phyloP scores from a whole-genome alignment of 2,888 invertebrate genomes.

The Tenodera sinensis region DNA sequence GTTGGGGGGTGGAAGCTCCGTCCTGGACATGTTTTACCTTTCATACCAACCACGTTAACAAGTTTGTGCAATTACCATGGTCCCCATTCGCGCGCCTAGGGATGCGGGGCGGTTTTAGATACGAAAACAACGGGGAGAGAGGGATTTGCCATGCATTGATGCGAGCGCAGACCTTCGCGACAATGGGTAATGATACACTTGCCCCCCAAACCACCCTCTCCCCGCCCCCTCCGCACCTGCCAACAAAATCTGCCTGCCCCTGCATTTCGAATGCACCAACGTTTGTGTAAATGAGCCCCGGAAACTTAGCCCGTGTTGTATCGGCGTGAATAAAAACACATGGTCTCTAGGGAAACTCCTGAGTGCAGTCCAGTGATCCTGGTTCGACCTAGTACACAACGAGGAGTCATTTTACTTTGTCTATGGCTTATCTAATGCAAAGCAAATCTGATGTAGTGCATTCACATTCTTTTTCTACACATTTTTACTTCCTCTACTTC shows the following conservation, averaged over 20 bases:
- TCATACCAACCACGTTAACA: constrained; percentile 33
- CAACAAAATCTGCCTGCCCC: neutral
- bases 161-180: constrained; percentile 1
- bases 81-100: neutral
- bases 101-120: neutral
- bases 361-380: too few relatives aligned
- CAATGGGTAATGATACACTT: constrained; percentile 31
- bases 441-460: too few relatives aligned
- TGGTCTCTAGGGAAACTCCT: too few relatives aligned
- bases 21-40: constrained; percentile 32
- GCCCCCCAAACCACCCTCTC: too few relatives aligned
- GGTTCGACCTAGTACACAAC: too few relatives aligned
- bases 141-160: neutral
- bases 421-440: too few relatives aligned
- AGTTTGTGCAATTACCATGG: constrained; percentile 34
- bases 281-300: neutral
- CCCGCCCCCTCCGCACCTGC: neutral
- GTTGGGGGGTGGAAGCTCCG: neutral
- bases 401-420: too few relatives aligned
- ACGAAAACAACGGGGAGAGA: constrained; percentile 14
- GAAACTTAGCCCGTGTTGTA: neutral
- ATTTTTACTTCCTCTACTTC: too few relatives aligned
- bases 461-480: too few relatives aligned
- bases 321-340: too few relatives aligned
- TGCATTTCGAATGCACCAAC: neutral